phyloP scores from a whole-genome alignment of 2,888 invertebrate species.

The Aporophyla lueneburgensis region DNA sequence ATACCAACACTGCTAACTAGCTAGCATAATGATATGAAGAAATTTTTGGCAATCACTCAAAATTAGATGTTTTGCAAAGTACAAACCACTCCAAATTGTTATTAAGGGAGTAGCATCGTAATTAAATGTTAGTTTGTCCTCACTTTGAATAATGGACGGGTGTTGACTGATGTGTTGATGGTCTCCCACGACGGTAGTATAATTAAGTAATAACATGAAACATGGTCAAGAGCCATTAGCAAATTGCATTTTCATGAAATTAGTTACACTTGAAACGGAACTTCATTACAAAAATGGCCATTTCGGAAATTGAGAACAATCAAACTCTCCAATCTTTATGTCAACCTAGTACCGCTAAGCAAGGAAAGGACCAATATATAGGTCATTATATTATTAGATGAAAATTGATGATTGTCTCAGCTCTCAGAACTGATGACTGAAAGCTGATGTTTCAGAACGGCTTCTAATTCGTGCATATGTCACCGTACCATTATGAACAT shows the following conservation, averaged over 20 bases:
- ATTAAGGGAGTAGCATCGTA: neutral
- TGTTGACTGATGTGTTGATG: neutral
- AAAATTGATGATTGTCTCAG: neutral
- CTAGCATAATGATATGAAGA: neutral
- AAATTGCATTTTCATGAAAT: neutral
- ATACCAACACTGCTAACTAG: neutral
- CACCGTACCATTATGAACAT: no score
- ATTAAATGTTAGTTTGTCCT: conserved; percentile 14
- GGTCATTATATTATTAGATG: no score
- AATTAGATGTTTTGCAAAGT: neutral
- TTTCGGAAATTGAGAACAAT: neutral
- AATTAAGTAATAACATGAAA: neutral
- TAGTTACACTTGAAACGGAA: conserved; percentile 7
- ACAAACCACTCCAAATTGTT: conserved; percentile 30
- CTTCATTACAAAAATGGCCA: neutral
- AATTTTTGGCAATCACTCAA: conserved; percentile 42
- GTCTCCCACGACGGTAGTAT: neutral
- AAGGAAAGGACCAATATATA: neutral
- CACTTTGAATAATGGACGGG: conserved; percentile 18
- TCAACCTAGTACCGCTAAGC: neutral
- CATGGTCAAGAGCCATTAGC: conserved; percentile 5
- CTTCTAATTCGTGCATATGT: neutral
- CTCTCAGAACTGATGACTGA: neutral
- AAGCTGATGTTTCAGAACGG: neutral
- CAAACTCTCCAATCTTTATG: neutral